Conservation (phyloP, 2,113 vertebrate species). For the Esox niger region DNA sequence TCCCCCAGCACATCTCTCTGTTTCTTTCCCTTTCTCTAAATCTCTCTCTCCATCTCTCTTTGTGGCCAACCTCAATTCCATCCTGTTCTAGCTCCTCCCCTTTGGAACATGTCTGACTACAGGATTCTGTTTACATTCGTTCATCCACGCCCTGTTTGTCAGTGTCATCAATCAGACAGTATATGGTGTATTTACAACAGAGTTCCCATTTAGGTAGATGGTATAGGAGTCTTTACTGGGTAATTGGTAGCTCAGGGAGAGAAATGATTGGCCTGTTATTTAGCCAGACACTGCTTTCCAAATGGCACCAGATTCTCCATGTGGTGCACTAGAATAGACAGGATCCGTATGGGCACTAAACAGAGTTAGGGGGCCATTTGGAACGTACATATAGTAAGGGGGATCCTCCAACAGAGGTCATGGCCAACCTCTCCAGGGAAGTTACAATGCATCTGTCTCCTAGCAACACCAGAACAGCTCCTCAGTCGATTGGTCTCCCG, state of each 20-base stretch:
- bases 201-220: too few relatives aligned
- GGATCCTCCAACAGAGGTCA: slow-evolving; percentile 91
- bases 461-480: slow-evolving; percentile 91
- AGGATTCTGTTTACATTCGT: too few relatives aligned
- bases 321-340: too few relatives aligned
- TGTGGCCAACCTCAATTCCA: slow-evolving; percentile 13
- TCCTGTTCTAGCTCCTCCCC: slow-evolving; percentile 42
- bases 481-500: slow-evolving; percentile 89
- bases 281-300: too few relatives aligned
- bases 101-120: slow-evolving; percentile 24
- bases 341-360: too few relatives aligned
- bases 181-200: not conserved
- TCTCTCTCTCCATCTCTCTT: slow-evolving; percentile 22
- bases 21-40: not conserved
- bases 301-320: too few relatives aligned
- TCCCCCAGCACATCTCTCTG: too few relatives aligned
- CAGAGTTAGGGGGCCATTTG: too few relatives aligned
- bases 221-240: slow-evolving; percentile 40
- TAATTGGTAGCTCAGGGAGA: slow-evolving; percentile 91
- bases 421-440: slow-evolving; percentile 87
- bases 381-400: slow-evolving; percentile 67
- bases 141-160: too few relatives aligned
- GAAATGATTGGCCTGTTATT: slow-evolving; percentile 78
- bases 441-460: slow-evolving; percentile 95
- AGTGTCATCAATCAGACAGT: not conserved